Evolutionary conservation across 2,113 vertebrate species (phyloP), one percentile per base, ranked within the genome.

Genomic region (Mirounga angustirostris): DNA sequence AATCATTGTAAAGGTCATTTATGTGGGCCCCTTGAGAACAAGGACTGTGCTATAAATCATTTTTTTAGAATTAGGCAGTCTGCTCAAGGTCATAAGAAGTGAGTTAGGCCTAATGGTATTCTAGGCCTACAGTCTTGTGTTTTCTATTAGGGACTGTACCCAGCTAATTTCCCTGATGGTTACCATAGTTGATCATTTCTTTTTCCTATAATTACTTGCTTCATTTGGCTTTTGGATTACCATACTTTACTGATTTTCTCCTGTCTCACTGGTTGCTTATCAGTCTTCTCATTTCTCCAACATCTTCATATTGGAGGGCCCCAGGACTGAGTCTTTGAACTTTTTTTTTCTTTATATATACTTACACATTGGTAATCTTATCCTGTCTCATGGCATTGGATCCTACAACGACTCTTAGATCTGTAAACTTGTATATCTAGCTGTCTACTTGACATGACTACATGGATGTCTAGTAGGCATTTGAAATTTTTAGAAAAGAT

Each of bases 151-250:
- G 78, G n/a, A 16, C 33, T 26, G 36, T 76, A 43, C 36, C 26
- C 13, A 52, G 85, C 54, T 89, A 33, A 83, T 89, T 89, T 84
- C 13, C 24, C 71, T 71, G 61, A 33, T 52, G 89, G 26, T 67
- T 93, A 67, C 50, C 61, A n/a, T 59, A 52, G 52, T 50, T 79
- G 30, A 86, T 89, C 26, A 43, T 93, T 33, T 67, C 19, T 80
- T 93, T 95, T 91, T 74, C 33, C 65, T 97, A 74, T 56, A 56
- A 71, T 84, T 5, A 79, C n/a, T 67, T 92, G 54, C 24, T 33
- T 80, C 50, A 59, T 86, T 87, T 93, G 73, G 21, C 30, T 81
- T 67, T 90, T 90, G 28, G 65, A 28, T 86, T 86, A 76, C 19
- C 65, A 52, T 71, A 67, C 33, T 82, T 93, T 36, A 9, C 46